A percentile compares a stretch with the other conserved stretches of the same genome.
Evolutionary conservation across 1,140 invertebrate species (phyloP).

Genomic region (Bilobella aurantiaca): DNA sequence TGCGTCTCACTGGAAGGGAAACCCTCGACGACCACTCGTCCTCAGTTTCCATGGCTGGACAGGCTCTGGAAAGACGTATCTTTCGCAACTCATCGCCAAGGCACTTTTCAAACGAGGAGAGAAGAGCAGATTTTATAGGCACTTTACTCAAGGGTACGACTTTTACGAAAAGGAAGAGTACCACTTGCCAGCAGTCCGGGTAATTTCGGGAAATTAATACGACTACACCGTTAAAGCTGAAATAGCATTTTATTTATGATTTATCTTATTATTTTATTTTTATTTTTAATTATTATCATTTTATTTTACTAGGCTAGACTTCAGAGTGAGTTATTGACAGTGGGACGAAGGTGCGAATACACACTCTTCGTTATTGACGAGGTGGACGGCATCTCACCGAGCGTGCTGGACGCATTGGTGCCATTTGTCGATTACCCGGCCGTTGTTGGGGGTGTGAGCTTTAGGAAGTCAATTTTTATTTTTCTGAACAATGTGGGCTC

Average conservation of each 20-base stretch:
- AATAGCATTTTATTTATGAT: too few species aligned
- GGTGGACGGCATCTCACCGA: conserved; percentile 28
- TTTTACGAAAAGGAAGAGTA: conserved; percentile 4
- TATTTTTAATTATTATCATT: background rate
- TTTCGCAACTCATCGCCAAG: conserved; percentile 16
- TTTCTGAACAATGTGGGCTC: conserved; percentile 31
- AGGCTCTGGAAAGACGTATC: conserved; percentile 29
- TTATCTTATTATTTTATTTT: background rate
- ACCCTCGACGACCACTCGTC: conserved; percentile 42
- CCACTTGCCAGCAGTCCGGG: too few species aligned
- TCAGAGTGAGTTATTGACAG: conserved; percentile 12
- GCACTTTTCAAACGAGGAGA: conserved; percentile 28
- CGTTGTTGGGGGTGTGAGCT: background rate
- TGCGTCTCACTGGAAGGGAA: conserved; percentile 37
- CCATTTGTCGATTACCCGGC: conserved; percentile 24
- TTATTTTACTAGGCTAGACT: conserved; percentile 14
- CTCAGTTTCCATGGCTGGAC: conserved; percentile 39
- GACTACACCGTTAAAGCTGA: too few species aligned
- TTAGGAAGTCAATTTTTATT: conserved; percentile 24
- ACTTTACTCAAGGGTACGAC: conserved; percentile 14
- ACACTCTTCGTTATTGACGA: conserved; percentile 30
- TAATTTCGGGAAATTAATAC: too few species aligned
- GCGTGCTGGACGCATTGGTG: conserved; percentile 22
- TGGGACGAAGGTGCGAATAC: conserved; percentile 12
- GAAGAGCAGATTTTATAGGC: conserved; percentile 17